phyloP scores from a whole-genome alignment of 2,888 invertebrate genomes.

The Biston betularia region DNA sequence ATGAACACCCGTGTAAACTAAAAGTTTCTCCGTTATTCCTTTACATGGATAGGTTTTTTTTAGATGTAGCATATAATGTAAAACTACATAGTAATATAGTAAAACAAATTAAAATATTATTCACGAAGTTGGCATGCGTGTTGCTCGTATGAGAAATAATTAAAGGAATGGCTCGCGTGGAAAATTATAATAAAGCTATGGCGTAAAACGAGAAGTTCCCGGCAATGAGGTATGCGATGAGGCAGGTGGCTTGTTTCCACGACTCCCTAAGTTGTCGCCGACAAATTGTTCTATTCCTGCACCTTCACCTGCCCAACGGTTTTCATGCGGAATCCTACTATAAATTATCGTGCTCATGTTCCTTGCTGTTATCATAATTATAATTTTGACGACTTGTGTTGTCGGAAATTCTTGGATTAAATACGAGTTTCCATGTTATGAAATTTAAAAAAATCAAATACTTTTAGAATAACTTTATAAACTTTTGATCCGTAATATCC shows the following conservation, averaged over 20 bases:
- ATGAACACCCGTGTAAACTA: not conserved
- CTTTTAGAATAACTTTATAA: too few relatives aligned
- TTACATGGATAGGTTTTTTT: conserved; percentile 21
- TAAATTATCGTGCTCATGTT: conserved; percentile 21
- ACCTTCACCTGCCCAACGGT: conserved; percentile 65
- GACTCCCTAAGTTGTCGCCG: conserved; percentile 53
- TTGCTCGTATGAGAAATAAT: conserved; percentile 32
- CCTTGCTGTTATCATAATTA: conserved; percentile 16
- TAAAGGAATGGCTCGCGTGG: conserved; percentile 38
- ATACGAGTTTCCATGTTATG: conserved; percentile 9
- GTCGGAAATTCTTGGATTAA: conserved; percentile 29
- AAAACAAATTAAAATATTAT: conserved; percentile 23
- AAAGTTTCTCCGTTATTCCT: conserved; percentile 29
- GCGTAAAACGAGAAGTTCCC: conserved; percentile 52
- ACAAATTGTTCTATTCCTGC: conserved; percentile 73
- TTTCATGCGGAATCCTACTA: conserved; percentile 32
- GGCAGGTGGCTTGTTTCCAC: conserved; percentile 79
- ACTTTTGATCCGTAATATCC: too few relatives aligned
- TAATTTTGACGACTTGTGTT: conserved; percentile 16
- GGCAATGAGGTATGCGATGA: conserved; percentile 51
- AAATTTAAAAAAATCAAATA: not conserved
- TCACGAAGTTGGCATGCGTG: conserved; percentile 10
- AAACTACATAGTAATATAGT: conserved; percentile 16
- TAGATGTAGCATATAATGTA: conserved; percentile 18
- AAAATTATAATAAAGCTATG: conserved; percentile 46